Conservation (phyloP, 2,888 invertebrate genomes). For the Crepidodera aurea region DNA sequence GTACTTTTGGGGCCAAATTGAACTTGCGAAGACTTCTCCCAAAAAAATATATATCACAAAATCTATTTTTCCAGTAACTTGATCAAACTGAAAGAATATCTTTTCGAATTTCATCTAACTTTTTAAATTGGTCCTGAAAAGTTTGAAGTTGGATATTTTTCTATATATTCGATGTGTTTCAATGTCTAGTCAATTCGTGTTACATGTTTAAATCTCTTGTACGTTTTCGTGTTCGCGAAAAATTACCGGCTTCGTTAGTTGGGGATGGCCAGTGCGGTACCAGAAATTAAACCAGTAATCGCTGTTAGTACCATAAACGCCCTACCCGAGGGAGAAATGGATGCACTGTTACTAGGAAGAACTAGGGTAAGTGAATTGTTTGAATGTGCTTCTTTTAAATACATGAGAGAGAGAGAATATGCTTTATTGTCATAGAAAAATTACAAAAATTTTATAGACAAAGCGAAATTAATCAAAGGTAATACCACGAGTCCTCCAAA, state of each 20-base stretch:
- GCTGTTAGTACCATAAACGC: constrained; percentile 62
- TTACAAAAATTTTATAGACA: no score
- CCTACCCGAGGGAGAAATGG: constrained; percentile 78
- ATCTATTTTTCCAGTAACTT: constrained; percentile 12
- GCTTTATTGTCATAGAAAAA: no score
- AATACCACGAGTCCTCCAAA: no score
- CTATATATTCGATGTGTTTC: constrained; percentile 18
- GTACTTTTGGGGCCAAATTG: constrained; percentile 47
- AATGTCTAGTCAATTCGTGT: constrained; percentile 18
- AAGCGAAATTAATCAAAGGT: no score
- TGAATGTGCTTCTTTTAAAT: background rate
- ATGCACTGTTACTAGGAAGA: constrained; percentile 77
- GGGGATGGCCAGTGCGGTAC: constrained; percentile 57
- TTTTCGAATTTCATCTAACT: background rate
- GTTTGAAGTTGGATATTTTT: constrained; percentile 5
- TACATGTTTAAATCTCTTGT: constrained; percentile 11
- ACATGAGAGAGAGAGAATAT: background rate
- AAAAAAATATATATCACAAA: background rate
- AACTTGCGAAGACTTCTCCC: no score
- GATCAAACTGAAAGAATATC: background rate
- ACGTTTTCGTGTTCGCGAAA: constrained; percentile 22
- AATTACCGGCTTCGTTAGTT: constrained; percentile 21
- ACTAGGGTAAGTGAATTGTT: constrained; percentile 75
- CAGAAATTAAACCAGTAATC: constrained; percentile 67
- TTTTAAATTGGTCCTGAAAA: constrained; percentile 27